These are phyloP conservation scores for Hololepta plana DNA, from an alignment of 2,888 invertebrate species.

Conservation along the genomic window DNA sequence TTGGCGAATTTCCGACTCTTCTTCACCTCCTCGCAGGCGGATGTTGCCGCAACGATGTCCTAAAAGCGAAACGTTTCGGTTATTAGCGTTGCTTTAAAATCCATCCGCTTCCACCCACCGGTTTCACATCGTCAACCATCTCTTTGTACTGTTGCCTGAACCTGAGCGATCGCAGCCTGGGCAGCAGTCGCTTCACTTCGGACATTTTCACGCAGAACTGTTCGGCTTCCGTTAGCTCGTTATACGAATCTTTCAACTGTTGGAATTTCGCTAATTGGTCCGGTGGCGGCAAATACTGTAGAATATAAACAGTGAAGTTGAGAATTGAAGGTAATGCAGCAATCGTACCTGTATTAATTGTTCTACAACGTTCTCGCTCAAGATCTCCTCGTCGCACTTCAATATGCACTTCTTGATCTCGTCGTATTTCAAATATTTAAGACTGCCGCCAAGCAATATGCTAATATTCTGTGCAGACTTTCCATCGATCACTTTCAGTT, in stretches of 20 bases:
- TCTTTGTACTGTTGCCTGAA: conserved; percentile 81
- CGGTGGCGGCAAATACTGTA: conserved; percentile 72
- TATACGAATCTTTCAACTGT: conserved; percentile 57
- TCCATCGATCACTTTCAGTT: conserved; percentile 78
- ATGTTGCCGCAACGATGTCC: conserved; percentile 88
- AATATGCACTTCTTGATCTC: conserved; percentile 69
- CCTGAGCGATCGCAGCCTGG: conserved; percentile 73
- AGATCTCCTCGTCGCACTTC: conserved; percentile 67
- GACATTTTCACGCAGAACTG: conserved; percentile 86
- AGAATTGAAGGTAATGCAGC: not conserved
- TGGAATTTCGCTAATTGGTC: conserved; percentile 77
- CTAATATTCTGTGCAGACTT: conserved; percentile 88
- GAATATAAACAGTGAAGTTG: conserved; percentile 1
- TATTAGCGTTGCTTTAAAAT: conserved; percentile 68
- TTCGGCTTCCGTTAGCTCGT: conserved; percentile 81
- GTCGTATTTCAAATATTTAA: conserved; percentile 70
- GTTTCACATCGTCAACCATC: conserved; percentile 72
- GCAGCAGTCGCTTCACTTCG: conserved; percentile 70
- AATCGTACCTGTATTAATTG: conserved; percentile 53
- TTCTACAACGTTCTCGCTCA: conserved; percentile 76
- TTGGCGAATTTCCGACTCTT: conserved; percentile 78
- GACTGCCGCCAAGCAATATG: conserved; percentile 66
- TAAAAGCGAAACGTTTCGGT: conserved; percentile 24
- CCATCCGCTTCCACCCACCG: conserved; percentile 35
- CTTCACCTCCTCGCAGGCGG: conserved; percentile 87